Evolutionary conservation across 1,140 invertebrate species (phyloP).

Genomic region (Camponotus floridanus): DNA sequence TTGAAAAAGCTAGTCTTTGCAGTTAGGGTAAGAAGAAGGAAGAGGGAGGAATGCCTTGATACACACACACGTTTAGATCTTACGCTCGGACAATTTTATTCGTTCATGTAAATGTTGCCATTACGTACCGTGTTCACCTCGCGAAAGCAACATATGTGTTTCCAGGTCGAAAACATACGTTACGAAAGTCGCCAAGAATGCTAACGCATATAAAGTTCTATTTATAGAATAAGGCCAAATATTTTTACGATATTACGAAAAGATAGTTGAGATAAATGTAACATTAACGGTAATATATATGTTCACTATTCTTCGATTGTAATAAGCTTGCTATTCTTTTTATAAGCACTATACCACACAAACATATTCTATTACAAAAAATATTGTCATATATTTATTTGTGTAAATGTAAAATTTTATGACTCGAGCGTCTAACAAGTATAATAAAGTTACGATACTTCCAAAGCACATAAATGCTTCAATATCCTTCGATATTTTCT

Average conservation of each 20-base stretch:
- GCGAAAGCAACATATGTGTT: constrained; percentile 12
- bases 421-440: background rate
- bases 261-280: constrained; percentile 6
- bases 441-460: constrained; percentile 21
- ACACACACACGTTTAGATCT: constrained; percentile 25
- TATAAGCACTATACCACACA: background rate
- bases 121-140: constrained; percentile 36
- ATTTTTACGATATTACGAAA: background rate
- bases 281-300: background rate
- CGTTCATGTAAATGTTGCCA: constrained; percentile 66
- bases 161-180: constrained; percentile 43
- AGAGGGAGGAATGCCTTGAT: constrained; percentile 21
- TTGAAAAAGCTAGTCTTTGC: constrained; percentile 49
- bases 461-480: background rate
- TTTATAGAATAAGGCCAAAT: constrained; percentile 23
- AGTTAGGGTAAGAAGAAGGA: background rate
- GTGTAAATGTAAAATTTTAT: constrained; percentile 15
- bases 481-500: constrained; percentile 26
- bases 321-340: background rate
- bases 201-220: constrained; percentile 25
- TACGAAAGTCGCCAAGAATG: constrained; percentile 26
- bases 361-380: background rate
- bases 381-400: background rate
- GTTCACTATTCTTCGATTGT: background rate
- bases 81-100: constrained; percentile 66